These are phyloP conservation scores for Chaetodon trifascialis DNA, from an alignment of 2,113 vertebrate species.

Conservation along the genomic window DNA sequence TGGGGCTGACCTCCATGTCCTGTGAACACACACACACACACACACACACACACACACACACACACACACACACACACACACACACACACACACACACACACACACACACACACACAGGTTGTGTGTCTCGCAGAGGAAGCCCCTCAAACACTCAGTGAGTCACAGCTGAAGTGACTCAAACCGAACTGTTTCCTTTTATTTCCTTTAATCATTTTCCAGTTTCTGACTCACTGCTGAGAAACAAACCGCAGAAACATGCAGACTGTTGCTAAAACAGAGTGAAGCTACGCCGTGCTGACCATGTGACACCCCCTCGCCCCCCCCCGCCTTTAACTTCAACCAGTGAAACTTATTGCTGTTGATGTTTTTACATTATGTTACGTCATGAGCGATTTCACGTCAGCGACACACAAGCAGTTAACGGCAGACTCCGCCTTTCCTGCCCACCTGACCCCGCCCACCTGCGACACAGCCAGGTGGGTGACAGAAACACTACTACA, in stretches of 20 bases:
- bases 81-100: constrained; percentile 43
- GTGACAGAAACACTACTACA: neutral
- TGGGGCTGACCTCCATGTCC: constrained; percentile 95
- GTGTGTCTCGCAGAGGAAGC: constrained; percentile 17
- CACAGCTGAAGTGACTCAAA: constrained; percentile 43
- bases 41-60: constrained; percentile 43
- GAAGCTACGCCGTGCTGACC: neutral
- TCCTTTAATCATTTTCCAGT: neutral
- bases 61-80: constrained; percentile 1
- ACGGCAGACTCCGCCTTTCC: neutral
- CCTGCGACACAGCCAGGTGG: neutral
- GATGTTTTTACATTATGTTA: too few relatives aligned
- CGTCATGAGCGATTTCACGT: too few relatives aligned
- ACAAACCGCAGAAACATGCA: neutral
- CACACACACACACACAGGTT: neutral
- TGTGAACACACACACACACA: constrained; percentile 60
- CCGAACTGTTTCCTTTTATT: constrained; percentile 15
- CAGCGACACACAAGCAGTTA: neutral
- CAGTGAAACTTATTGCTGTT: too few relatives aligned
- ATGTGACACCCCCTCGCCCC: too few relatives aligned
- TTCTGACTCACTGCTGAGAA: constrained; percentile 50
- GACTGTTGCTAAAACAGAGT: neutral
- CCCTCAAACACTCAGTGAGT: constrained; percentile 19
- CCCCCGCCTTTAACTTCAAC: too few relatives aligned
- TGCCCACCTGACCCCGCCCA: neutral